Evolutionary conservation across 2,113 vertebrate genomes (phyloP), one percentile per base, ranked within the genome.

Genomic region (Rhea americana): DNA sequence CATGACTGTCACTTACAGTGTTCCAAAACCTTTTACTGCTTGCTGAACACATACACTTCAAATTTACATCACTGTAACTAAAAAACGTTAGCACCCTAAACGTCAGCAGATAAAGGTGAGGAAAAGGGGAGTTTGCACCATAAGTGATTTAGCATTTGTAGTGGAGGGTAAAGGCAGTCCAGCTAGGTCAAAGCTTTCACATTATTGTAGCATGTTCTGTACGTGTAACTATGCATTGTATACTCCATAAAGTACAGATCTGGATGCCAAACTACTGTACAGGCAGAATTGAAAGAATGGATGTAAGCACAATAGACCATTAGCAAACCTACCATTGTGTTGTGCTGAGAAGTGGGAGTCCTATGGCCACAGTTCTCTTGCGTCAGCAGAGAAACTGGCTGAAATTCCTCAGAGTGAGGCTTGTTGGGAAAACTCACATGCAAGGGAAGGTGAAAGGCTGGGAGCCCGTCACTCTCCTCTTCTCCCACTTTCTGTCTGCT

Each of bases 401-500:
- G 98, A 97, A 98, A 98, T 97, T 98, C 98, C 97, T 98, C 98
- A 95, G 98, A 98, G 97, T 98, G 98, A 96, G 99, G 98, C 98
- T 99, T 99, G 98, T 98, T 98, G 98, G 99, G 98, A 98, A 99
- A 99, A 98, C 97, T 98, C 97, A 99, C 98, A 98, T 98, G 98
- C 98, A 99, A 98, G 97, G 99, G 99, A 98, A 99, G 98, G 98
- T 99, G 99, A 98, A 99, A 99, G 98, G 99, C 99, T 97, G 98
- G 98, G 97, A 99, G 98, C 98, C 99, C 98, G 95, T 99, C 99
- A 97, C 98, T 98, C 97, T 99, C 99, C 96, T 99, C 98, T 97
- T 99, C 99, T 97, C 99, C 99, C 98, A 99, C 97, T 99, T 99
- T 99, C 99, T 99, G 99, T 99, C 99, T 99, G 98, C 98, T 99